Percentiles rank a stretch among this genome's conserved stretches.
phyloP scores from a whole-genome alignment of 2,888 invertebrate species.

The Drosophila maculinotata region DNA sequence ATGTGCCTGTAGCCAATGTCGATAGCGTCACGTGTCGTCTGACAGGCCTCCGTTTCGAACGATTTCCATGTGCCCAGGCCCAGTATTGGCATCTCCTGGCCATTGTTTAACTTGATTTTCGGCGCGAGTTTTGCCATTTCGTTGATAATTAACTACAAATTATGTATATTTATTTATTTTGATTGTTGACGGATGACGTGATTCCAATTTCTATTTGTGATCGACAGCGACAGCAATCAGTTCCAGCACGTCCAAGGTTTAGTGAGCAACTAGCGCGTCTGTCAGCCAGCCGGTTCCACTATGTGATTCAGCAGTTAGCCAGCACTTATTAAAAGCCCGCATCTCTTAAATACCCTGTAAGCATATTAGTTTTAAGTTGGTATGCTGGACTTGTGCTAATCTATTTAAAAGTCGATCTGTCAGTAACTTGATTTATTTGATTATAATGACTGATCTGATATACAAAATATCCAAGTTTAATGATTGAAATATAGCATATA shows the following conservation, averaged over 20 bases:
- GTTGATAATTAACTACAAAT: constrained; percentile 47
- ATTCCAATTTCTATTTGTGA: constrained; percentile 2
- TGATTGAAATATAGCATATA: no score
- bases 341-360: constrained; percentile 24
- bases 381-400: background rate
- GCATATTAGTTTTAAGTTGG: background rate
- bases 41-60: constrained; percentile 80
- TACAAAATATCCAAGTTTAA: no score
- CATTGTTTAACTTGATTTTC: constrained; percentile 87
- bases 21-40: constrained; percentile 85
- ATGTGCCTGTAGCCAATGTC: constrained; percentile 86
- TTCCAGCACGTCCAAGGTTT: constrained; percentile 53
- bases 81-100: constrained; percentile 88
- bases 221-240: constrained; percentile 23
- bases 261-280: constrained; percentile 50
- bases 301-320: constrained; percentile 48
- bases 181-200: constrained; percentile 11
- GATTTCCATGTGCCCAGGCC: constrained; percentile 89
- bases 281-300: constrained; percentile 49
- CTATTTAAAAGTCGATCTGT: background rate
- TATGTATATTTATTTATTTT: background rate
- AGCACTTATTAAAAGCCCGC: constrained; percentile 11
- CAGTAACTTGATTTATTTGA: background rate
- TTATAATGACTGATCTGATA: no score
- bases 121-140: constrained; percentile 84